phyloP scores from a whole-genome alignment of 1,140 invertebrate genomes.

The Drosophila gunungcola region DNA sequence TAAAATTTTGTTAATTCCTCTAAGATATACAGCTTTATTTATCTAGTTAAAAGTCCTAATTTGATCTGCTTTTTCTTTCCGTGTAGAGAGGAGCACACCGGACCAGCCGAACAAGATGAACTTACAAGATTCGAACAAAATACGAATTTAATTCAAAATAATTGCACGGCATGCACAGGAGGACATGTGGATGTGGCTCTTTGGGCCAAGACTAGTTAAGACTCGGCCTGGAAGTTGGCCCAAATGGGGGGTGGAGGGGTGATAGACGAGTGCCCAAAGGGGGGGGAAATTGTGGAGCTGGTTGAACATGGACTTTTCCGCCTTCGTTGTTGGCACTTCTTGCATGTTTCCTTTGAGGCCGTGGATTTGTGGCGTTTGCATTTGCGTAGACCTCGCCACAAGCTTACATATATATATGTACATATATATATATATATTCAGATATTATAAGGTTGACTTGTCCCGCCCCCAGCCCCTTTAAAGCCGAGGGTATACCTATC shows the following conservation, averaged over 20 bases:
- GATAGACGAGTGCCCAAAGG: too few relatives aligned
- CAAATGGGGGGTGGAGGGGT: constrained; percentile 1
- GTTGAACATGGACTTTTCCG: constrained; percentile 77
- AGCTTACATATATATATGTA: background rate
- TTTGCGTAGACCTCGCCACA: constrained; percentile 54
- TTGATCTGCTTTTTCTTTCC: too few relatives aligned
- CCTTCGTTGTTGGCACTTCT: constrained; percentile 66
- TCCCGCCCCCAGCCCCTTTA: constrained; percentile 7
- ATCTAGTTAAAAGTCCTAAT: too few relatives aligned
- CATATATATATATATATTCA: constrained; percentile 1
- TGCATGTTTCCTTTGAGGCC: constrained; percentile 36
- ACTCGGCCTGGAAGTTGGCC: constrained; percentile 25
- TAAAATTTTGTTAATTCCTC: too few relatives aligned
- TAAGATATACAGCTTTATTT: too few relatives aligned
- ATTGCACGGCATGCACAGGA: constrained; percentile 81
- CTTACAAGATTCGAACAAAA: constrained; percentile 82
- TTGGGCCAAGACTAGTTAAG: constrained; percentile 44
- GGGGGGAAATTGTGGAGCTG: constrained; percentile 40
- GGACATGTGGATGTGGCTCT: constrained; percentile 30
- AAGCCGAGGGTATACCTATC: constrained; percentile 35
- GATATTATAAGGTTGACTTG: constrained; percentile 11
- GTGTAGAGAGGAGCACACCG: constrained; percentile 4
- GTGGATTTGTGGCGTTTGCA: constrained; percentile 54
- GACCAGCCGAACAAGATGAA: constrained; percentile 68
- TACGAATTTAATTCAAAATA: constrained; percentile 84